These are phyloP conservation scores for Mesaphorura yosii DNA, from an alignment of 1,140 invertebrate species.

Conservation along the genomic window DNA sequence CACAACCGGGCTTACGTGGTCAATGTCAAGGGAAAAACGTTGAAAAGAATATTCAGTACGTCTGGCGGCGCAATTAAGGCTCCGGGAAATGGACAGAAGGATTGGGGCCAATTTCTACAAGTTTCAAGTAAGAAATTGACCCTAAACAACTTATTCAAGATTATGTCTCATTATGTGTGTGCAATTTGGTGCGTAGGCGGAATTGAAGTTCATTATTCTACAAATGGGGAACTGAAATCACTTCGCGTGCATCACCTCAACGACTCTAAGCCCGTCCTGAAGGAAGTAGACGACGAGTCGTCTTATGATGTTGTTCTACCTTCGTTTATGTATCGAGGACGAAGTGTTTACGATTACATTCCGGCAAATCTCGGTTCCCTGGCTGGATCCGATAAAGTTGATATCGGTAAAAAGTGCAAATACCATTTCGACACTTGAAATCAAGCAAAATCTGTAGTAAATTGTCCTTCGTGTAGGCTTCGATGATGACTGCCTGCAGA, in stretches of 20 bases:
- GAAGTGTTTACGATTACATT: neutral
- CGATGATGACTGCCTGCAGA: constrained; percentile 3
- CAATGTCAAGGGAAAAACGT: neutral
- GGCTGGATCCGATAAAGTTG: neutral
- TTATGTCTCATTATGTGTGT: neutral
- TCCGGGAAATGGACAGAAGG: neutral
- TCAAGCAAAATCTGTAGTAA: neutral
- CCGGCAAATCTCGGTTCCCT: neutral
- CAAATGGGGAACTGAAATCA: neutral
- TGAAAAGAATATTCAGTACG: neutral
- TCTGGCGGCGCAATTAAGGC: neutral
- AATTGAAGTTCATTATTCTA: neutral
- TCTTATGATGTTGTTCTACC: constrained; percentile 2
- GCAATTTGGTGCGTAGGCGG: neutral
- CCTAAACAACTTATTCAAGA: neutral
- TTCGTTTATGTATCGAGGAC: neutral
- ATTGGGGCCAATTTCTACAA: constrained; percentile 7
- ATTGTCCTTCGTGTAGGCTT: neutral
- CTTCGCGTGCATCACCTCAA: neutral
- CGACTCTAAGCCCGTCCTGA: neutral
- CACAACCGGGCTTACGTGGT: constrained; percentile 8
- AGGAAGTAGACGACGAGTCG: neutral
- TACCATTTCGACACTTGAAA: neutral
- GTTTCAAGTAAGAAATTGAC: constrained; percentile 7
- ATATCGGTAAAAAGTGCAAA: constrained; percentile 3